Base-by-base conservation (phyloP, 2,888 invertebrate species). In the Stegophylla sp. region DNA sequence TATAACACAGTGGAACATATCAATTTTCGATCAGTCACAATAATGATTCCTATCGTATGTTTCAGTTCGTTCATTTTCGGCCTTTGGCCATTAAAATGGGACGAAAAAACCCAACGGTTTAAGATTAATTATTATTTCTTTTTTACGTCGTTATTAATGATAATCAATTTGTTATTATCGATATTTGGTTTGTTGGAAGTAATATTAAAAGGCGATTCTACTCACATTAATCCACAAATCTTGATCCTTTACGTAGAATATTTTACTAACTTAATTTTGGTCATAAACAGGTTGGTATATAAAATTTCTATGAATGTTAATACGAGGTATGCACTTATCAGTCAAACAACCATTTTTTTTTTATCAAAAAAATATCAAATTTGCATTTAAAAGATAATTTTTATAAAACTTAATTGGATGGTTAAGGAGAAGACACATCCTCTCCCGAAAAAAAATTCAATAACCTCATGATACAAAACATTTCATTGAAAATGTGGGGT, bases 11-110 rank as follows among this genome's bases (percentile, higher is more conserved):
- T 9, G 12, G 4, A n/a, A 41, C 43, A 20, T 43, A 4, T 64
- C n/a, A n/a, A n/a, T 15, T 23, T 45, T 45, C 23, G 43, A 43
- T 20, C n/a, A 51, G 51, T 51, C 17, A 0, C 10, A 15, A 75
- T 9, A 23, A 76, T 66, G 75, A 66, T 76, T 76, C 26, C 75
- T 13, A 0, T 66, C 9, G 53, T 76, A 7, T 53, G 75, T 66
- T 53, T 66, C 15, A 26, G 41, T 43, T 41, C 75, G 53, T 17
- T 64, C 53, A 7, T 76, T 26, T 76, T 76, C 9, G 75, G 75
- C 10, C 53, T 26, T n/a, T 76, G 75, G 75, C 7, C 64, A 1
- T 43, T 76, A 9, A n/a, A n/a, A 41, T 76, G 75, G 75, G 26
- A 53, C 53, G 4, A 41, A 7, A 53, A 53, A 15, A 41, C 9